Evolutionary conservation across 2,888 invertebrate genomes (phyloP).

Genomic region (Nezara viridula): DNA sequence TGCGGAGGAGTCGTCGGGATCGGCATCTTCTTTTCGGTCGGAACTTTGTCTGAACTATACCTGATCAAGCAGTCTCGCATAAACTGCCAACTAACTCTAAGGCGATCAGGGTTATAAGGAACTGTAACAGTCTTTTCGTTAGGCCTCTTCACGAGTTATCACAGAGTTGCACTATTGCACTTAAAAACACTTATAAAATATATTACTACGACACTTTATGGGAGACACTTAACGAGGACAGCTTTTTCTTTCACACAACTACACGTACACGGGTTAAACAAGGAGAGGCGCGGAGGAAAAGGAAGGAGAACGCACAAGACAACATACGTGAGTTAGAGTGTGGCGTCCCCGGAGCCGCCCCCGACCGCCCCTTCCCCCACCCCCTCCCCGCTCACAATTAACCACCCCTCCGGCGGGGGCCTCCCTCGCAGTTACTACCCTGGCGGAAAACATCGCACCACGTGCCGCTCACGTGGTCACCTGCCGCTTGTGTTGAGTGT

Average conservation of each 20-base stretch:
- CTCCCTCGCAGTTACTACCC: constrained; percentile 61
- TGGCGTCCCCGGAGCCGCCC: constrained; percentile 57
- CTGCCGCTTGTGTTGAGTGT: background rate
- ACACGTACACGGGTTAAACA: constrained; percentile 46
- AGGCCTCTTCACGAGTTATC: background rate
- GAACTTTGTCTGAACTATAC: background rate
- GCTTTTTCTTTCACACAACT: background rate
- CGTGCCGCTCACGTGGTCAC: constrained; percentile 60
- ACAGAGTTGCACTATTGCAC: constrained; percentile 46
- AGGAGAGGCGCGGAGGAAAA: constrained; percentile 40
- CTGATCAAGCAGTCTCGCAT: background rate
- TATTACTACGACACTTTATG: background rate
- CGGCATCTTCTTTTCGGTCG: background rate
- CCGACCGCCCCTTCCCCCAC: constrained; percentile 54
- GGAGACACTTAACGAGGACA: background rate
- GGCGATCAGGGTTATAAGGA: background rate
- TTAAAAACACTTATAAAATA: constrained; percentile 8
- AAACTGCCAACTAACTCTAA: background rate
- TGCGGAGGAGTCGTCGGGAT: constrained; percentile 27
- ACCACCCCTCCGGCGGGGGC: constrained; percentile 59
- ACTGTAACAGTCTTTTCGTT: constrained; percentile 54
- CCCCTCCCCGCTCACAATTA: constrained; percentile 60
- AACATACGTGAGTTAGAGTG: constrained; percentile 62
- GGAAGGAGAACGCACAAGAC: constrained; percentile 58
- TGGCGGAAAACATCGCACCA: constrained; percentile 60